A percentile compares a stretch with the other conserved stretches of the same genome.
Conservation (phyloP, 2,888 invertebrate species). For the Caenorhabditis virilis region DNA sequence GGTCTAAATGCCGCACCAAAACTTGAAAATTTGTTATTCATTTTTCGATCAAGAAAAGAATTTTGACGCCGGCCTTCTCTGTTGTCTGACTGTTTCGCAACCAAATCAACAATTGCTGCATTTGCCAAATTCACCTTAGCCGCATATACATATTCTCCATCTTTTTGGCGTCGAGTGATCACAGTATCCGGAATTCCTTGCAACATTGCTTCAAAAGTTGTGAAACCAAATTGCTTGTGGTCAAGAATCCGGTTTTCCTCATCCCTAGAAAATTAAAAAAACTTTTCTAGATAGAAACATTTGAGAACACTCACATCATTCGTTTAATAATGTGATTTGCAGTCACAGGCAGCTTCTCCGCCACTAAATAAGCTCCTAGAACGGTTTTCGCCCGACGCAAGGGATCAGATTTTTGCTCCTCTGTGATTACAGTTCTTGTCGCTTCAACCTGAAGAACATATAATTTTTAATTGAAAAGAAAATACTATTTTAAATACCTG, state of each 20-base stretch:
- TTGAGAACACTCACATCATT: slow-evolving; percentile 9
- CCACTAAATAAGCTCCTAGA: slow-evolving; percentile 8
- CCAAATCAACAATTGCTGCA: slow-evolving; percentile 22
- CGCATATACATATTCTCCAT: slow-evolving; percentile 7
- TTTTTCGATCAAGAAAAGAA: neutral
- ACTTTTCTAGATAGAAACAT: neutral
- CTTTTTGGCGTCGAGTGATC: neutral
- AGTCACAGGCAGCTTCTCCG: slow-evolving; percentile 20
- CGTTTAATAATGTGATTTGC: slow-evolving; percentile 4
- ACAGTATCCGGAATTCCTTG: slow-evolving; percentile 14
- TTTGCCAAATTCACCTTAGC: slow-evolving; percentile 20
- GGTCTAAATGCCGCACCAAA: too few relatives aligned
- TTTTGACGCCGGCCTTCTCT: neutral
- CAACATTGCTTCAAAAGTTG: slow-evolving; percentile 21
- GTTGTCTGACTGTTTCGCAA: slow-evolving; percentile 10
- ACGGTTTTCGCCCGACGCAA: slow-evolving; percentile 20
- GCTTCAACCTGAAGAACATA: slow-evolving; percentile 12
- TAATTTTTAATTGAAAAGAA: too few relatives aligned
- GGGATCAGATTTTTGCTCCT: slow-evolving; percentile 20
- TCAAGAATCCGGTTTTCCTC: slow-evolving; percentile 11
- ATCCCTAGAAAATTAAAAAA: slow-evolving; percentile 7
- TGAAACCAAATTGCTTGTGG: slow-evolving; percentile 8
- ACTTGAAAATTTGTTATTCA: too few relatives aligned
- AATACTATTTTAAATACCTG: too few relatives aligned
- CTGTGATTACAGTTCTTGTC: slow-evolving; percentile 11